Evolutionary conservation across 2,888 invertebrate genomes (phyloP).

Genomic region (Rhopalosiphum nymphaeae): DNA sequence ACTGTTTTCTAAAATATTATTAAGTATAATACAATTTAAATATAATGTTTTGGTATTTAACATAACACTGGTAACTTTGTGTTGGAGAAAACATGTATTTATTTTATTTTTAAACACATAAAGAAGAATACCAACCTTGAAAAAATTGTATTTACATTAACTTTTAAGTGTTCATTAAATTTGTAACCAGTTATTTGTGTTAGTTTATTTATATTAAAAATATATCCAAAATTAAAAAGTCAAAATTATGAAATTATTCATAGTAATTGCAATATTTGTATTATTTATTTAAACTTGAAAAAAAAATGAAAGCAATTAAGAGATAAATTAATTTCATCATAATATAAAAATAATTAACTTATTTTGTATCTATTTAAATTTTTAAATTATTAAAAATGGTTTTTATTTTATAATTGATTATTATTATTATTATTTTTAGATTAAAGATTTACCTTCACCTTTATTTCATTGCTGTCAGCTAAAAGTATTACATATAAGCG

Average conservation of each 20-base stretch:
- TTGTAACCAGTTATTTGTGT: too few relatives aligned
- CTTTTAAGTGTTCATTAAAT: too few relatives aligned
- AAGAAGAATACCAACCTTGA: too few relatives aligned
- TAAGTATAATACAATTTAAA: background rate
- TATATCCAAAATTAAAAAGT: too few relatives aligned
- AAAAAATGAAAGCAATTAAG: too few relatives aligned
- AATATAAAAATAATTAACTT: background rate
- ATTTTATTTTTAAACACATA: too few relatives aligned
- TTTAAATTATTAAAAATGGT: background rate
- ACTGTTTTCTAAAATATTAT: background rate
- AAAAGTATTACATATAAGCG: conserved; percentile 84
- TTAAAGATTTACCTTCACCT: conserved; percentile 85
- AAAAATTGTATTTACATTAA: too few relatives aligned
- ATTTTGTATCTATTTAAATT: background rate
- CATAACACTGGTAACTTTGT: background rate
- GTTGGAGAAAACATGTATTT: too few relatives aligned
- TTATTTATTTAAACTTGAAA: too few relatives aligned
- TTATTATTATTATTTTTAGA: conserved; percentile 71
- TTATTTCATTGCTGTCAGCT: conserved; percentile 94
- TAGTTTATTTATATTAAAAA: too few relatives aligned
- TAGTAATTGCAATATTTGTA: too few relatives aligned
- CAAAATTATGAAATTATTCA: too few relatives aligned
- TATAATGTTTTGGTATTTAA: background rate
- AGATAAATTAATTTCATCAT: background rate
- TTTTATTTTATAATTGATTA: conserved; percentile 11